Evolutionary conservation across 2,797 vertebrate species (phyloP).

Genomic region (Enteromius paludinosus): DNA sequence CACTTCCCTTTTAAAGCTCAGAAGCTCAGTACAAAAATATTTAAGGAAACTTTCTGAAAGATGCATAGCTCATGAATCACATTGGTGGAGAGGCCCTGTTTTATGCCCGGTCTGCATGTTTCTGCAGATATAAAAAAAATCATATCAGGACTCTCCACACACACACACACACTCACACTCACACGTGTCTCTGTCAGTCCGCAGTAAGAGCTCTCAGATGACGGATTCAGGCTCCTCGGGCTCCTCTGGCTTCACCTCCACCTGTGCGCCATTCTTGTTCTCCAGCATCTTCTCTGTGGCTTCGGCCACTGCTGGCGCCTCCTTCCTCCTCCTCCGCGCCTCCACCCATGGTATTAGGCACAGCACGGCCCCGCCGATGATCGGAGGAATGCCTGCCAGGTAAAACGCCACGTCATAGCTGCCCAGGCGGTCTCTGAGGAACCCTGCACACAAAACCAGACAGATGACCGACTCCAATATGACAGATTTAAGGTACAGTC

Average conservation of each 20-base stretch:
- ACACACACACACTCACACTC: not conserved
- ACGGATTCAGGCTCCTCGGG: conserved; percentile 70
- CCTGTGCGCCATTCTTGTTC: conserved; percentile 58
- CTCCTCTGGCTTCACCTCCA: conserved; percentile 60
- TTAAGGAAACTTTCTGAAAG: not conserved
- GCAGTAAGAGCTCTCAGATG: conserved; percentile 62
- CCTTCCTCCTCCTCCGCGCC: conserved; percentile 70
- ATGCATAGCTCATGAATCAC: conserved; percentile 26
- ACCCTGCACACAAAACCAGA: conserved; percentile 74
- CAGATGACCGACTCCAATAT: too few species aligned
- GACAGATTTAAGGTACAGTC: not conserved
- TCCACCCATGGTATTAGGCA: conserved; percentile 94
- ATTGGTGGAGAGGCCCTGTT: not conserved
- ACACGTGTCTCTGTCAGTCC: not conserved
- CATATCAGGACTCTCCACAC: not conserved
- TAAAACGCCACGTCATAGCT: conserved; percentile 91
- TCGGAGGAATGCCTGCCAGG: conserved; percentile 91
- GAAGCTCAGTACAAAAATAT: conserved; percentile 7
- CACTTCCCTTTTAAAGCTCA: not conserved
- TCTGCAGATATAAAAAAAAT: not conserved
- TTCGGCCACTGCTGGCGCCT: conserved; percentile 68
- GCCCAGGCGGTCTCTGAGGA: conserved; percentile 84
- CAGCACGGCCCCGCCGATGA: conserved; percentile 88
- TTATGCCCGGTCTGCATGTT: not conserved
- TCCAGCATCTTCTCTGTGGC: conserved; percentile 83